Conservation (phyloP, 2,797 vertebrate species). For the Enteromius fasciolatus region DNA sequence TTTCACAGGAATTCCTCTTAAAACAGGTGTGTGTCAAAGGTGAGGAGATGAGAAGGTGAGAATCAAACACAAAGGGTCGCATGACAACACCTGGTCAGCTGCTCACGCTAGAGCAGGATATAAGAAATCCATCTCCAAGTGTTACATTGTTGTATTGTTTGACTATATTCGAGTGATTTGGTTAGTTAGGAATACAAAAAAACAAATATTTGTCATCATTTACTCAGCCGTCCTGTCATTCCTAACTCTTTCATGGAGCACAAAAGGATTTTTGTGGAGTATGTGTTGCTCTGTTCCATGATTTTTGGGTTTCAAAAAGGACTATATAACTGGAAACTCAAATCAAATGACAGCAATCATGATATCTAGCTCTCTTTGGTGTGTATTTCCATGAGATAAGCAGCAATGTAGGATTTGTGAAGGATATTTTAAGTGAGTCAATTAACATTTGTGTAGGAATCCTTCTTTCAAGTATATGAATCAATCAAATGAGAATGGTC, state of each 20-base stretch:
- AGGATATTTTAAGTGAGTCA: neutral
- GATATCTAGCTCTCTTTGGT: neutral
- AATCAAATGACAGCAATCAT: neutral
- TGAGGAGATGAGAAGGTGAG: slow-evolving; percentile 20
- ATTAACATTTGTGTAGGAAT: neutral
- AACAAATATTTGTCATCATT: neutral
- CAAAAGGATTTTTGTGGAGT: neutral
- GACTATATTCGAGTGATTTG: neutral
- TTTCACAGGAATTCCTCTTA: slow-evolving; percentile 41
- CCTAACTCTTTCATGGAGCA: neutral
- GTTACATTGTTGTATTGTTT: neutral
- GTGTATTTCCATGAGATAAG: slow-evolving; percentile 8
- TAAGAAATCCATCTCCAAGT: neutral
- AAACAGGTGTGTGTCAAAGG: slow-evolving; percentile 50
- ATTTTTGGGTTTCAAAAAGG: neutral
- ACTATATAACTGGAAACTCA: neutral
- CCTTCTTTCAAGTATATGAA: neutral
- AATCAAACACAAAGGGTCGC: slow-evolving; percentile 4
- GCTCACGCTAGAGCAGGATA: neutral
- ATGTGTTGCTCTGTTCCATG: neutral
- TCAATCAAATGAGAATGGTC: neutral
- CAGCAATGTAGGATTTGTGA: neutral
- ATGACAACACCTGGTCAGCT: slow-evolving; percentile 2
- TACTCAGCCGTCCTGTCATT: neutral
- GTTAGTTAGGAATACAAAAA: neutral